A percentile compares a stretch with the other conserved stretches of the same genome.
These are phyloP conservation scores for Drosophila lacteicornis DNA, from an alignment of 1,140 invertebrate genomes.

Conservation along the genomic window DNA sequence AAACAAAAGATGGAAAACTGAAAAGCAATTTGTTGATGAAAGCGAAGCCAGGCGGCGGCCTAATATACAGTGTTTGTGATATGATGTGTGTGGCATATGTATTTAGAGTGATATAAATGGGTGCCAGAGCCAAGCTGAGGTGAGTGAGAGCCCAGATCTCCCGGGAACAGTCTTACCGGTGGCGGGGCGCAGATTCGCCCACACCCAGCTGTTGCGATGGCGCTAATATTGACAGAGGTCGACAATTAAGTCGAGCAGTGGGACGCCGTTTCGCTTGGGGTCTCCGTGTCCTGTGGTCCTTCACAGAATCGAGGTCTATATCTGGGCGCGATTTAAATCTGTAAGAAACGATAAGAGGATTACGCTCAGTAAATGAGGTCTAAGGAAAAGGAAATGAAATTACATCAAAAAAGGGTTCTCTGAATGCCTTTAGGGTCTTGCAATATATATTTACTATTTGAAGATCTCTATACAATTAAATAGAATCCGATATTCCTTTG, in stretches of 20 bases:
- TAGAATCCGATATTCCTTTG: not conserved
- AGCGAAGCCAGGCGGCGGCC: slow-evolving; percentile 28
- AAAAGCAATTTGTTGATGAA: slow-evolving; percentile 44
- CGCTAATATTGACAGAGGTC: slow-evolving; percentile 84
- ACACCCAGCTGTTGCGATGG: slow-evolving; percentile 85
- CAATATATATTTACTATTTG: not conserved
- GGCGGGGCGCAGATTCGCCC: slow-evolving; percentile 85
- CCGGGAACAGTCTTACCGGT: slow-evolving; percentile 76
- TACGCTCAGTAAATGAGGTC: not conserved
- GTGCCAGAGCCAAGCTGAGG: slow-evolving; percentile 35
- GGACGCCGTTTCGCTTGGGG: slow-evolving; percentile 37
- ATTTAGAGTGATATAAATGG: slow-evolving; percentile 22
- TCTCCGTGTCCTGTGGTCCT: slow-evolving; percentile 1
- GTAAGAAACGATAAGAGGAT: slow-evolving; percentile 31
- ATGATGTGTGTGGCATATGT: slow-evolving; percentile 22
- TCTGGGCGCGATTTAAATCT: slow-evolving; percentile 31
- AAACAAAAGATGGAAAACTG: slow-evolving; percentile 31
- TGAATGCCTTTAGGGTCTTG: too few relatives aligned
- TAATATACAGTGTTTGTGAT: not conserved
- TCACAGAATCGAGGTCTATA: not conserved
- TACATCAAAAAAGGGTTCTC: not conserved
- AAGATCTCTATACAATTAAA: too few relatives aligned
- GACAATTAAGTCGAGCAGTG: slow-evolving; percentile 70
- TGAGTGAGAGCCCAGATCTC: slow-evolving; percentile 18
- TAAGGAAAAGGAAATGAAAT: not conserved